Conservation (phyloP, 1,140 invertebrate genomes). For the Batillaria attramentaria region DNA sequence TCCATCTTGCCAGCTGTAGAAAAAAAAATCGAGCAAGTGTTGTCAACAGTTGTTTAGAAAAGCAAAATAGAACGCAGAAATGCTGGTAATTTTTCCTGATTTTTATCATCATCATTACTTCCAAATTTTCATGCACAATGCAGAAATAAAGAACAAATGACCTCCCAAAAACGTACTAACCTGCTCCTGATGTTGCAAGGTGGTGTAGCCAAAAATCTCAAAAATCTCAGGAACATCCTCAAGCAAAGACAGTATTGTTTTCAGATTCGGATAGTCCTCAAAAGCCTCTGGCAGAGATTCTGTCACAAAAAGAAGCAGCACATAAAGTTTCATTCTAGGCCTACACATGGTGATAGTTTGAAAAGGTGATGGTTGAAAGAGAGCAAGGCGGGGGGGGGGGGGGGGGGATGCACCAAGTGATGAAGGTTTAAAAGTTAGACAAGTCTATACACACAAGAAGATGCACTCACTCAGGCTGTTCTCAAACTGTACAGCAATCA, state of each 20-base stretch:
- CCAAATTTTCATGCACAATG: no score
- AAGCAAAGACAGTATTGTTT: slow-evolving; percentile 27
- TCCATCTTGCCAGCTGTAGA: slow-evolving; percentile 27
- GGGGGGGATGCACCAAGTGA: no score
- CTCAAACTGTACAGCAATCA: neutral
- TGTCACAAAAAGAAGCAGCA: neutral
- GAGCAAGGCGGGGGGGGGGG: no score
- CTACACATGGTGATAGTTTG: neutral
- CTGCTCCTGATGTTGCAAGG: slow-evolving; percentile 37
- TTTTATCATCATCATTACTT: no score
- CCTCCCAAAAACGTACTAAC: no score
- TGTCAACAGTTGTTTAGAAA: no score
- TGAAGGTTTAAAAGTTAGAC: no score
- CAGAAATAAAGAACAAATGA: no score
- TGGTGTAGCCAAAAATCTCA: slow-evolving; percentile 39
- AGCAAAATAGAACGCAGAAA: no score
- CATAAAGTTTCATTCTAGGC: neutral
- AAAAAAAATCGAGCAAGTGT: neutral
- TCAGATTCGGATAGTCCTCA: slow-evolving; percentile 38
- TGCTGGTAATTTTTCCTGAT: no score
- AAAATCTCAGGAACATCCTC: slow-evolving; percentile 42
- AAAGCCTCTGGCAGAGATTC: slow-evolving; percentile 14
- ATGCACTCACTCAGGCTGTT: neutral
- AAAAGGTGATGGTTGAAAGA: neutral
- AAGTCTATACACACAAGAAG: neutral